Base-by-base conservation (phyloP, 2,797 vertebrate genomes). In the Falco rusticolus region DNA sequence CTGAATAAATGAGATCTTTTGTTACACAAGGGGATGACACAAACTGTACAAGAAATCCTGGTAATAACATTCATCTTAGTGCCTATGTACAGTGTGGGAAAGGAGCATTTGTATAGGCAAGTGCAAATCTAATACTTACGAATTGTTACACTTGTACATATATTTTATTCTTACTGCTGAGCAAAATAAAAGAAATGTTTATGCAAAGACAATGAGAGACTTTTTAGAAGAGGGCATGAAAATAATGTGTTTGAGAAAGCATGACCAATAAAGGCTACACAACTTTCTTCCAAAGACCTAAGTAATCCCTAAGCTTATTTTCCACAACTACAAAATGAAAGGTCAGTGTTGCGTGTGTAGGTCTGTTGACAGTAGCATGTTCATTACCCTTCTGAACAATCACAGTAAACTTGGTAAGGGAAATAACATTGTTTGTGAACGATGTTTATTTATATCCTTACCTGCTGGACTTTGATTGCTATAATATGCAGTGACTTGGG, bases 181-280 rank as follows among this genome's bases (percentile, higher is more conserved):
- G n/a, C 15, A 87, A 91, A 86, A 90, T 83, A 45, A 86, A 89
- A 82, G 37, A 77, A 19, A 75, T 61, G 31, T 84, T 94, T 84
- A 68, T 72, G 54, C 31, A 68, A 72, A 86, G 74, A 43, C 22
- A 56, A 51, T 26, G 16, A 91, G 9, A 80, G 71, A 48, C 45
- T 26, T 80, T 47, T 74, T 60, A 64, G 57, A 78, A 48, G 43
- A 84, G 28, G 50, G 7, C 64, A 71, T 71, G 39, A 64, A 59
- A 80, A 84, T 68, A 53, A 37, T 5, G 3, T 48, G 43, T 79
- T 16, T 89, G 54, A 90, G 51, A 82, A 87, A 66, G 26, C 25
- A 45, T 60, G 68, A 87, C 56, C 43, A 81, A 37, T 80, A 43
- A 47, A 79, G 37, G 11, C 50, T 50, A 13, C 29, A 28, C 22